Evolutionary conservation across 1,140 invertebrate species (phyloP), one percentile per base, ranked within the genome.

Genomic region (Dendroctonus valens): DNA sequence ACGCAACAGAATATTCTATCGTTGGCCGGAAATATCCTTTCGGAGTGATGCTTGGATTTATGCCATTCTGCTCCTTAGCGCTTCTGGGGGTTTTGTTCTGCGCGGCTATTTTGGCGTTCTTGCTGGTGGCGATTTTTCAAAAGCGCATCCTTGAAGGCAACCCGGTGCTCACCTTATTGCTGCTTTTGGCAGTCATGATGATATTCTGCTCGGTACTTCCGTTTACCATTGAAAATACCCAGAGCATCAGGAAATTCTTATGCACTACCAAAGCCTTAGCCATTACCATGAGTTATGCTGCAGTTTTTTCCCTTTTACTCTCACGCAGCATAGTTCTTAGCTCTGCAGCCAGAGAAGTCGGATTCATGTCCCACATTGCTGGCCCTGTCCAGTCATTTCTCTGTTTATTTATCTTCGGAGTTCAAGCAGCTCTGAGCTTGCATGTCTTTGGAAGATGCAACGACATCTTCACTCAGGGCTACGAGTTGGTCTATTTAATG

Each of bases 351-450:
- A 81, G 80, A 38, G 83, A 84, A 67, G 80, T 82, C 0, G 84
- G 84, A 5, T 83, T 86, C 50, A 81, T 85, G 49, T 85, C 85
- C 3, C 85, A 87, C 63, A 81, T 87, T 5, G 84, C 85, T 49
- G 83, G 84, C 15, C 75, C 83, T 2, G 82, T 87, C 9, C 85
- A 86, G 69, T 78, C 81, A 0, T 78, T 85, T 9, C 76, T 83
- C 8, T 78, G 82, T 38, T 75, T 85, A 6, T 85, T 87, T 67
- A 83, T 86, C 53, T 79, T 82, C 11, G 77, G 79, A 6, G 83
- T 86, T 0, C 83, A 85, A 75, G 71, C 80, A 41, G 80, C 82
- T 14, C 76, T 83, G 68, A 82, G 79, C 59, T 71, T 82, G 6
- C 80, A 83, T 60, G 54, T 82, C n/a, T 62, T 81, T 7, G 73